Conservation (phyloP, 1,140 invertebrate species). For the Leptonema lineaticorne region DNA sequence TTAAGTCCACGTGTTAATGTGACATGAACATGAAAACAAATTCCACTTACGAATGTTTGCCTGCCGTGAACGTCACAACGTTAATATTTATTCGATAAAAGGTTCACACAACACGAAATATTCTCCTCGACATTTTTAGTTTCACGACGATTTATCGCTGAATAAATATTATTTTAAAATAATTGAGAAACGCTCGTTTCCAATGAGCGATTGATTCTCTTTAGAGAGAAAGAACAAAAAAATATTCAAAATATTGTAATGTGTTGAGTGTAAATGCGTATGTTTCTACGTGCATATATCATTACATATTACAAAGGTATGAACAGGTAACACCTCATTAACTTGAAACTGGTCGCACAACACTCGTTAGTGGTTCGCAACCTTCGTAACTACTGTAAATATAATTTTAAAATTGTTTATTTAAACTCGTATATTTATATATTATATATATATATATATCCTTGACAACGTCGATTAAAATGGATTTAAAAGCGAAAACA, state of each 20-base stretch:
- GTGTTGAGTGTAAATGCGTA: not conserved
- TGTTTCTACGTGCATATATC: not conserved
- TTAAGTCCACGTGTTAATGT: conserved; percentile 20
- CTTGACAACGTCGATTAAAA: no score
- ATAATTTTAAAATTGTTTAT: no score
- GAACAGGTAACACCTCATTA: conserved; percentile 1
- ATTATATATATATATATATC: no score
- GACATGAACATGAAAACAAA: conserved; percentile 25
- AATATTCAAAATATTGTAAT: no score
- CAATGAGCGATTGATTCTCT: no score
- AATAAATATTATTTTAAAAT: not conserved
- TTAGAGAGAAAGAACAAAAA: no score
- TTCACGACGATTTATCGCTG: not conserved
- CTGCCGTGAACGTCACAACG: not conserved
- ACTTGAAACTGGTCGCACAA: not conserved
- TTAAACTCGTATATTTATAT: no score
- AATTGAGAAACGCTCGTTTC: not conserved
- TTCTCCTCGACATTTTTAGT: no score
- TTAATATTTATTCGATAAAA: not conserved
- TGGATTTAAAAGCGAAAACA: no score
- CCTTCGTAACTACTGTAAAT: not conserved
- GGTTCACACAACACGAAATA: no score
- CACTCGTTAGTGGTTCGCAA: not conserved
- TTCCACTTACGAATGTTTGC: not conserved
- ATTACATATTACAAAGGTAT: not conserved